Evolutionary conservation across 2,888 invertebrate species (phyloP), one percentile per base, ranked within the genome.

Genomic region (Frankliniella fusca): DNA sequence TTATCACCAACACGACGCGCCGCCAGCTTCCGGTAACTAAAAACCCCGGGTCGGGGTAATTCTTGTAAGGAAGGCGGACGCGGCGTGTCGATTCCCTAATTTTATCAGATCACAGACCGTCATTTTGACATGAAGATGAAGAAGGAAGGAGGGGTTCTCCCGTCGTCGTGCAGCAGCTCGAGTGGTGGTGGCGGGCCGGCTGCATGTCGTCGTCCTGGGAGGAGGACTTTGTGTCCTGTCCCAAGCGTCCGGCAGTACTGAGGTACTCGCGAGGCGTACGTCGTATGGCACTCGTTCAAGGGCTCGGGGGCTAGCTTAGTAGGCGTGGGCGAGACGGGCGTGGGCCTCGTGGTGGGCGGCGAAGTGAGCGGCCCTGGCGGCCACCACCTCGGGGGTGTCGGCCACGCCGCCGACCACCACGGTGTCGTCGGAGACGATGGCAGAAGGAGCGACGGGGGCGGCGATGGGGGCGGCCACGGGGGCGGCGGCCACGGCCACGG

Each of bases 401-500:
- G 81, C 83, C n/a, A 82, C 82, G 11, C 80, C 80, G 50, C 49
- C 70, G 48, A 82, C 83, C 80, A 80, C 50, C 49, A 70, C 65
- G 61, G 48, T 81, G 54, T 65, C 81, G 54, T 81, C 70, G 9
- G 70, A 76, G 11, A 76, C 70, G 70, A 76, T 76, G 10, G 88
- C 85, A 20, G 88, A 88, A 27, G 88, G 86, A 15, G 88, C 88
- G 54, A 88, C 88, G 61, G 84, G 85, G 50, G 86, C 85, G 83
- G 86, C 80, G 20, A 87, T 65, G 80, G 85, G 85, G 27, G 85
- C 85, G 10, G 87, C 65, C 82, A 85, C 84, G 0, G 86, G 84
- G 65, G 48, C 27, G 80, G 85, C 84, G 76, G 84, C 83, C 82
- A 85, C 86, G 65, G 87, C 83, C 38, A 83, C 81, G 76, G 84